Evolutionary conservation across 1,140 invertebrate species (phyloP), one percentile per base, ranked within the genome.

Genomic region (Bombus ignitus): DNA sequence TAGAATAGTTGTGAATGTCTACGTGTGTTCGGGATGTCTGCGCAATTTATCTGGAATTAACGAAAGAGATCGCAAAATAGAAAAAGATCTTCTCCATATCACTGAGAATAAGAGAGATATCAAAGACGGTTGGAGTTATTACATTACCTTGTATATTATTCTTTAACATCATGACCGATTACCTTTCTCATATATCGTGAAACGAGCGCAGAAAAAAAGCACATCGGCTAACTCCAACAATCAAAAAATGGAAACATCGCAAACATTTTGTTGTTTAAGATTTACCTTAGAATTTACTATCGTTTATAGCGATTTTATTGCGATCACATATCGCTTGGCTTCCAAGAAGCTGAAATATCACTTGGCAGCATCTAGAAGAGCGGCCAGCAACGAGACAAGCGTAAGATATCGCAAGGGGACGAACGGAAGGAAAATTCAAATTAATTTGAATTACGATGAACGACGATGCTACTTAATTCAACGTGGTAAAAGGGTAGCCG

Each of bases 391-490:
- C 8, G 25, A 35, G n/a, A 57, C 68, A 25, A 6, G 25, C 35
- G 22, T 42, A n/a, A 72, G 70, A 28, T 72, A 72, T 72, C 28
- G 37, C 53, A 28, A 35, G 12, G 32, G 32, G 2, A 28, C 8
- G 25, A 42, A 22, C 28, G 25, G 37, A 53, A 70, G n/a, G 42
- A 68, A 70, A 37, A 80, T 80, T n/a, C 35, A 53, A 65, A 79
- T 72, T 85, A 74, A 89, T 83, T 89, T 76, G 84, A 89, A 77
- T 57, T 25, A 73, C 82, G 81, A 77, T 81, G 73, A 81, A 89
- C 81, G 82, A 74, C 76, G 81, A 87, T 81, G 42, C 88, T 47
- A 66, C 87, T 89, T 89, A 89, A 89, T 89, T 80, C 73, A 47
- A n/a, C 35, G 42, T 22, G 77, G 75, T 66, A 79, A 81, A 83